Conservation (phyloP, 2,797 vertebrate genomes). For the Psittacula echo region DNA sequence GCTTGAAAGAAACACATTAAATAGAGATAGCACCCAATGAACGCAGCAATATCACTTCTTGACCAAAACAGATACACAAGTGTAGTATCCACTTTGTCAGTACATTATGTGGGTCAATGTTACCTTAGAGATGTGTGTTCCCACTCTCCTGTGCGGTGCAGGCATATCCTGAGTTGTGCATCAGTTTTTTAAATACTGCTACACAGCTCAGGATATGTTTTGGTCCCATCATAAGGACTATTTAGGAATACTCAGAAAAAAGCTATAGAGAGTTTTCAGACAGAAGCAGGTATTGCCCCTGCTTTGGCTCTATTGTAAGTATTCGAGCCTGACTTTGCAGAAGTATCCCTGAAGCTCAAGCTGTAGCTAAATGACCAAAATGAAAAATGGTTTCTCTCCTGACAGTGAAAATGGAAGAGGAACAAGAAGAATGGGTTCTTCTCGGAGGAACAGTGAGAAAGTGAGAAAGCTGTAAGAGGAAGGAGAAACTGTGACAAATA, state of each 20-base stretch:
- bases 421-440: background rate
- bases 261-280: background rate
- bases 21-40: background rate
- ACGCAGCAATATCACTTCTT: background rate
- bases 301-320: background rate
- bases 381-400: background rate
- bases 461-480: background rate
- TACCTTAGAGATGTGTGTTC: background rate
- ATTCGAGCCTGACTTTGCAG: background rate
- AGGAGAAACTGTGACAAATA: background rate
- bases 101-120: fast-evolving
- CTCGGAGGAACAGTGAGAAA: background rate
- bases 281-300: background rate
- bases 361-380: background rate
- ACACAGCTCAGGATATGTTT: too few species aligned
- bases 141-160: background rate
- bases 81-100: background rate
- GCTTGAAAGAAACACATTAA: background rate
- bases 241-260: background rate
- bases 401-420: background rate
- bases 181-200: background rate
- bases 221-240: background rate
- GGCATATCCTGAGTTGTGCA: background rate
- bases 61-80: background rate
- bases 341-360: background rate